These are phyloP conservation scores for Palythoa heliodiscus DNA, from an alignment of 92 coral and sea anemone species.

Conservation along the genomic window DNA sequence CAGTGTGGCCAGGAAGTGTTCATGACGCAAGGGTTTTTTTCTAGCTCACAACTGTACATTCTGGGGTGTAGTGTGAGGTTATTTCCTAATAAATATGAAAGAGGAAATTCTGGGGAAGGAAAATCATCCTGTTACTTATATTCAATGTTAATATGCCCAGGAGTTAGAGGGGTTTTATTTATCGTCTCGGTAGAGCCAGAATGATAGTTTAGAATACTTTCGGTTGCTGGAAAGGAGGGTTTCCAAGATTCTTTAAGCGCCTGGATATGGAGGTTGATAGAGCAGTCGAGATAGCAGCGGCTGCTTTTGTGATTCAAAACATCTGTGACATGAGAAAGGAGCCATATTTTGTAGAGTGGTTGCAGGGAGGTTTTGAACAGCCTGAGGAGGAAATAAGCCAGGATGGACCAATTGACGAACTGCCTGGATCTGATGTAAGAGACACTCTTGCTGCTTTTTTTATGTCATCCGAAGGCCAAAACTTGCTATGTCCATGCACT, in stretches of 20 bases:
- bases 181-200: slow-evolving; percentile 43
- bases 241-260: too few species aligned
- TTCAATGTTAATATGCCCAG: slow-evolving; percentile 39
- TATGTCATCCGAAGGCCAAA: slow-evolving; percentile 47
- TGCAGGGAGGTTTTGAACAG: slow-evolving; percentile 49
- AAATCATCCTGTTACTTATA: slow-evolving; percentile 16
- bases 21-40: slow-evolving; percentile 40
- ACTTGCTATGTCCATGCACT: slow-evolving; percentile 25
- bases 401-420: slow-evolving; percentile 41
- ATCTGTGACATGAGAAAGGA: slow-evolving; percentile 45
- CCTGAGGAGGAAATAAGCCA: slow-evolving; percentile 46
- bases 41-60: slow-evolving; percentile 17
- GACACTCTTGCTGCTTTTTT: slow-evolving; percentile 45
- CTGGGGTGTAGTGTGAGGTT: slow-evolving; percentile 37
- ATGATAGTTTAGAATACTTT: slow-evolving; percentile 57
- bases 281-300: slow-evolving; percentile 34
- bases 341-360: slow-evolving; percentile 47
- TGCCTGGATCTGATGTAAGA: slow-evolving; percentile 44
- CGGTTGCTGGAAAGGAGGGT: slow-evolving; percentile 45
- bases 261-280: slow-evolving; percentile 41
- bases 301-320: slow-evolving; percentile 41
- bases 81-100: slow-evolving; percentile 40
- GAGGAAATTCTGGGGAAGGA: slow-evolving; percentile 15
- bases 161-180: slow-evolving; percentile 42
- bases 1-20: slow-evolving; percentile 40